phyloP scores from a whole-genome alignment of 1,140 invertebrate genomes.

The Triops longicaudatus region DNA sequence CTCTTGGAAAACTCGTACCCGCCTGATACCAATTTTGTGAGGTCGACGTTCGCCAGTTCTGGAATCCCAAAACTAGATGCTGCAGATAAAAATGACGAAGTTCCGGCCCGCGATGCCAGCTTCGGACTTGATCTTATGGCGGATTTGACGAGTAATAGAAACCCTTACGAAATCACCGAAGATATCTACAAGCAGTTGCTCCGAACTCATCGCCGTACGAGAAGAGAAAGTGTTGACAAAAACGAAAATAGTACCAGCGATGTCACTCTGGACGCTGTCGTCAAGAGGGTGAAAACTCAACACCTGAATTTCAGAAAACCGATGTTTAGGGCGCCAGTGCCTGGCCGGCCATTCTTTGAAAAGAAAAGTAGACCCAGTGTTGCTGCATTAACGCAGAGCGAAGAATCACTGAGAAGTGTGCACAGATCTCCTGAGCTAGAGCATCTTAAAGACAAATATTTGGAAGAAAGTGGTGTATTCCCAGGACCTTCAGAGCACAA shows the following conservation, averaged over 20 bases:
- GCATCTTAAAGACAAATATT: slow-evolving; percentile 17
- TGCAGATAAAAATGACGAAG: slow-evolving; percentile 10
- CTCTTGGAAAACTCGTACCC: slow-evolving; percentile 41
- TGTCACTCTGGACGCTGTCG: slow-evolving; percentile 18
- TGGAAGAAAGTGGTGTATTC: neutral
- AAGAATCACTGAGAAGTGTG: neutral
- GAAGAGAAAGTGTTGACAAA: slow-evolving; percentile 17
- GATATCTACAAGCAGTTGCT: slow-evolving; percentile 59
- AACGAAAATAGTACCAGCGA: neutral
- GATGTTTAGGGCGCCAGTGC: neutral
- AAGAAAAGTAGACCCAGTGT: slow-evolving; percentile 18
- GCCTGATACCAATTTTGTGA: slow-evolving; percentile 44
- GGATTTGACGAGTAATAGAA: slow-evolving; percentile 39
- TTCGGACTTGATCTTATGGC: slow-evolving; percentile 42
- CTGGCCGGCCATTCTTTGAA: neutral
- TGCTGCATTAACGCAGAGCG: neutral
- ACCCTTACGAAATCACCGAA: slow-evolving; percentile 53
- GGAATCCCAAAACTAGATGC: slow-evolving; percentile 18
- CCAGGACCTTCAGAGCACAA: neutral
- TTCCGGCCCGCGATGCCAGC: slow-evolving; percentile 32
- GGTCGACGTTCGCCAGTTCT: slow-evolving; percentile 39
- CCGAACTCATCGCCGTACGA: slow-evolving; percentile 42
- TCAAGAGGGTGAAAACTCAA: slow-evolving; percentile 7
- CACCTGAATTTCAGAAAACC: slow-evolving; percentile 13
- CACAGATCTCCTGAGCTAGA: slow-evolving; percentile 20